phyloP scores from a whole-genome alignment of 2,797 vertebrate species.

The Megaceryle alcyon region DNA sequence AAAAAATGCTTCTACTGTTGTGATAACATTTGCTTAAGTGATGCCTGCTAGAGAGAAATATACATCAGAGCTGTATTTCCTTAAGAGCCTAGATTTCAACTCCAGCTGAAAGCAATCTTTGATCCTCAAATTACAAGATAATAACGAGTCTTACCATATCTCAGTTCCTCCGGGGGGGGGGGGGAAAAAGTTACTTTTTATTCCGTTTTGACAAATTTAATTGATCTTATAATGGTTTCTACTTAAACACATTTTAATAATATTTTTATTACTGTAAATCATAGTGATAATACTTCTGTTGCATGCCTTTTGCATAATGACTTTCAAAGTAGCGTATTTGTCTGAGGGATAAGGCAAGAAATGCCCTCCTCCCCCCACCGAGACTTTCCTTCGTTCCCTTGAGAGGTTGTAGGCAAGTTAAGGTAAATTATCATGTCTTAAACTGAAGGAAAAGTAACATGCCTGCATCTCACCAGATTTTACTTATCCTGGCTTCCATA shows the following conservation, averaged over 20 bases:
- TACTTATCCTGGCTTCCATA: not conserved
- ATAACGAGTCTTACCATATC: not conserved
- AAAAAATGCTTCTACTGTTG: not conserved
- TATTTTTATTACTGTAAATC: constrained; percentile 41
- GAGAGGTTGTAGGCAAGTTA: not conserved
- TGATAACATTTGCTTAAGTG: not conserved
- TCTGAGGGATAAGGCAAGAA: not conserved
- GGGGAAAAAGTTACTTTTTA: not conserved
- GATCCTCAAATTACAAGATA: not conserved
- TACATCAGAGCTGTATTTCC: not conserved
- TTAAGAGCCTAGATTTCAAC: not conserved
- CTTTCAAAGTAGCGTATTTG: not conserved
- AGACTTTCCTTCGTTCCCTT: not conserved
- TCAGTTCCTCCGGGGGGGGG: not conserved
- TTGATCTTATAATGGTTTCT: constrained; percentile 16
- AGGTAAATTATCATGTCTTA: not conserved
- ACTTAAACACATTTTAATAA: not conserved
- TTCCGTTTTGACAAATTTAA: constrained; percentile 42
- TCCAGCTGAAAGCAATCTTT: not conserved
- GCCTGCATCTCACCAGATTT: not conserved
- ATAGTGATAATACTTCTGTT: not conserved
- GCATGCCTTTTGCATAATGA: not conserved
- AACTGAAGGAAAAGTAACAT: not conserved
- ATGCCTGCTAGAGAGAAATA: not conserved
- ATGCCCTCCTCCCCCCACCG: not conserved